Base-by-base conservation (phyloP, 2,113 vertebrate species). In the Rhinopomastus cyanomelas region DNA sequence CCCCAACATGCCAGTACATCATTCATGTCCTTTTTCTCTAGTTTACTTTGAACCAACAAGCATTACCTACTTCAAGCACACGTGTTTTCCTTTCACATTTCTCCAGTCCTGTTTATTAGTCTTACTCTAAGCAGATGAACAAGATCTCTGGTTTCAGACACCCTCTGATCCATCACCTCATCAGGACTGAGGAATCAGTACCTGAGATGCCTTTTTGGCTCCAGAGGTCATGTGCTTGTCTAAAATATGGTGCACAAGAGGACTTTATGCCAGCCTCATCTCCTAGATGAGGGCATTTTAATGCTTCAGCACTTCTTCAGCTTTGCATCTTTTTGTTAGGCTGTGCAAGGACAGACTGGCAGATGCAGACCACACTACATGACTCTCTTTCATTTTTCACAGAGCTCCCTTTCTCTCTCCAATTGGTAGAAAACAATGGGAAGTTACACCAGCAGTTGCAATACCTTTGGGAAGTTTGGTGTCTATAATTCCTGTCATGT, bases 391-490 rank as follows among this genome's bases (percentile, higher is more conserved):
- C 0, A 32, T 81, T 83, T 83, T 80, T 65, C 60, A 67, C 16
- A 36, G 25, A 42, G 23, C 8, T 67, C 32, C 44, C 21, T 64
- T 71, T 85, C 49, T 87, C 39, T 69, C 44, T 49, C 81, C 65
- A 57, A 88, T 57, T 83, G 76, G 57, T 72, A 89, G 84, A 53
- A 91, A 91, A 88, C 3, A 3, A 57, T 23, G 20, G 53, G 30
- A 89, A 82, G n/a, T 67, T 10, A n/a, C 34, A 36, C 39, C 61
- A 81, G 76, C 52, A 85, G 76, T 87, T 85, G 64, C 19, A 82
- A 44, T 80, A 92, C 61, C 72, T 83, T 89, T 87, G 60, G 75
- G 85, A 89, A 59, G 20, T 90, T 77, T 80, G 75, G 57, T 77
- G 55, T 19, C 60, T 55, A 4, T 62, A 76, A 93, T 79, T 76